A percentile compares a stretch with the other conserved stretches of the same genome.
Evolutionary conservation across 2,797 vertebrate species (phyloP).

Genomic region (Furcifer pardalis): DNA sequence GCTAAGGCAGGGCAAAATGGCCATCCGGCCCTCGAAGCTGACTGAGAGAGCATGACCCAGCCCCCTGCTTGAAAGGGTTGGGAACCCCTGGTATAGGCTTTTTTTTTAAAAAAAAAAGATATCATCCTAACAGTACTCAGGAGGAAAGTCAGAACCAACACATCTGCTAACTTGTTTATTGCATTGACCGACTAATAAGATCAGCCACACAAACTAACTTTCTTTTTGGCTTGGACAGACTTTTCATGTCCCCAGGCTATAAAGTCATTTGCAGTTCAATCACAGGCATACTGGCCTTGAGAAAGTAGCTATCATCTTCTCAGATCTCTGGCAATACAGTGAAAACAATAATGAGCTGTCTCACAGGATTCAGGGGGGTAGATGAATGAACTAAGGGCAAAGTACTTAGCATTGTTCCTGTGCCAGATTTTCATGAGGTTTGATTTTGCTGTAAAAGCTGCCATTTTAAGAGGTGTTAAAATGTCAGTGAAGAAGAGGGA

Average conservation of each 20-base stretch:
- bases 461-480: not conserved
- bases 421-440: not conserved
- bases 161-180: not conserved
- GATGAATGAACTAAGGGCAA: not conserved
- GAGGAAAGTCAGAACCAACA: not conserved
- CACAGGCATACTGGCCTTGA: not conserved
- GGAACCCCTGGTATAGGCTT: no score
- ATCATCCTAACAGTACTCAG: not conserved
- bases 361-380: not conserved
- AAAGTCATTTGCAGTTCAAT: not conserved
- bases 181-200: not conserved
- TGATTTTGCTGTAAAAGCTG: not conserved
- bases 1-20: no score
- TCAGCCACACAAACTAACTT: not conserved
- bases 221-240: not conserved
- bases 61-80: no score
- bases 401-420: not conserved
- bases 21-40: no score
- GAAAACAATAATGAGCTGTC: no score
- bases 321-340: not conserved
- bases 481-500: no score
- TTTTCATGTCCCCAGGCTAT: not conserved
- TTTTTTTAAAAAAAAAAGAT: no score
- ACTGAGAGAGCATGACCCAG: no score
- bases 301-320: not conserved